Evolutionary conservation across 2,888 invertebrate genomes (phyloP).

Genomic region (Oasisia sp.): DNA sequence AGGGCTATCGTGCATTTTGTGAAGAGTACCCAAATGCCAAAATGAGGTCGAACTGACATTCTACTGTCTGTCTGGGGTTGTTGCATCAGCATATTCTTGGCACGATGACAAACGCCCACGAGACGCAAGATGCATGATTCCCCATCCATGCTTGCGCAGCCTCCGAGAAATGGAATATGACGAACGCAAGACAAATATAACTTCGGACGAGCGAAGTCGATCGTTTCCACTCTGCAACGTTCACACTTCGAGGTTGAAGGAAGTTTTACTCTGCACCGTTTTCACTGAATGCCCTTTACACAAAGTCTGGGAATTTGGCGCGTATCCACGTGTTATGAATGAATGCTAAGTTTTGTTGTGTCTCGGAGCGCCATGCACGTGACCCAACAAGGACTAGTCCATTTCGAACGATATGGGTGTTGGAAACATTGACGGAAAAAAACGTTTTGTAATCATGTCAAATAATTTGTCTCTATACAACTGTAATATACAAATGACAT

Average conservation of each 20-base stretch:
- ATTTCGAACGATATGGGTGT: not conserved
- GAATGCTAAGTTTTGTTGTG: not conserved
- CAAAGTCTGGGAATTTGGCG: not conserved
- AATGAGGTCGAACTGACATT: constrained; percentile 3
- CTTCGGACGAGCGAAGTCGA: not conserved
- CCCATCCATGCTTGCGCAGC: not conserved
- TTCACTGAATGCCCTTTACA: not conserved
- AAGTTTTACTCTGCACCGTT: not conserved
- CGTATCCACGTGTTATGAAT: constrained; percentile 17
- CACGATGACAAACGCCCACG: not conserved
- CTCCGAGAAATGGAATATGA: not conserved
- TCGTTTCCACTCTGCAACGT: not conserved
- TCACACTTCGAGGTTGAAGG: not conserved
- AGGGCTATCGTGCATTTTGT: not conserved
- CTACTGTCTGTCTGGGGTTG: not conserved
- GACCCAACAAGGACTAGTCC: not conserved
- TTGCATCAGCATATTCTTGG: constrained; percentile 17
- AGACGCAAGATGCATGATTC: not conserved
- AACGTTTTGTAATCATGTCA: not conserved
- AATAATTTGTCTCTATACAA: not conserved
- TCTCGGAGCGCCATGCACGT: not conserved
- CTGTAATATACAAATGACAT: not conserved
- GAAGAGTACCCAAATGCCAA: not conserved
- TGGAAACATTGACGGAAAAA: not conserved
- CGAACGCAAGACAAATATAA: not conserved